Percentiles rank a stretch among this genome's conserved stretches.
phyloP scores from a whole-genome alignment of 2,113 vertebrate species.

The Carlito syrichta region DNA sequence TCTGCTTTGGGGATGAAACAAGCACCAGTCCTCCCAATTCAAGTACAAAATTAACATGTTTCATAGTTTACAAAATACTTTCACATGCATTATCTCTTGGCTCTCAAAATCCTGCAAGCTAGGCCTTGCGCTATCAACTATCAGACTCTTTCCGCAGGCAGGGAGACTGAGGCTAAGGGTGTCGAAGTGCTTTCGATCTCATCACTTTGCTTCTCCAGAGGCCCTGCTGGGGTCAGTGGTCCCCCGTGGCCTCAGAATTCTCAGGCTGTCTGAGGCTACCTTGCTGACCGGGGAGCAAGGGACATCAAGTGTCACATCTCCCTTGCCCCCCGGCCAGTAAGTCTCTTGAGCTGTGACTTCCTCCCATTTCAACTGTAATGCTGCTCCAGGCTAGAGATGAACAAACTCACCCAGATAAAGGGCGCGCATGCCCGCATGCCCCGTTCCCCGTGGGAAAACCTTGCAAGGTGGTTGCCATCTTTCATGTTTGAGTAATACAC shows the following conservation, averaged over 20 bases:
- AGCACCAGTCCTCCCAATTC: background rate
- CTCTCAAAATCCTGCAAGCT: background rate
- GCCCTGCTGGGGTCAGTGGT: background rate
- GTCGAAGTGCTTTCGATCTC: background rate
- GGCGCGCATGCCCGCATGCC: no score
- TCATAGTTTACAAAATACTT: slow-evolving; percentile 45
- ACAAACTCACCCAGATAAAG: no score
- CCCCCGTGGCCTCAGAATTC: background rate
- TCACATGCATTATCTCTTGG: background rate
- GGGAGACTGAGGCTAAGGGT: background rate
- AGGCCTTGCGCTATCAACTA: background rate
- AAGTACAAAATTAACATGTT: slow-evolving; percentile 21
- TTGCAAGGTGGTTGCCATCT: background rate
- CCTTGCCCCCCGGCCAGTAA: background rate
- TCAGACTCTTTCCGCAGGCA: background rate
- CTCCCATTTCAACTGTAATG: background rate
- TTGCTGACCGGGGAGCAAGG: background rate
- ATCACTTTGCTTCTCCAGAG: background rate
- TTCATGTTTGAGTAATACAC: background rate
- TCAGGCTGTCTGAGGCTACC: no score
- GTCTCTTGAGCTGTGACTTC: background rate
- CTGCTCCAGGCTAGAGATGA: background rate
- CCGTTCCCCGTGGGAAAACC: background rate
- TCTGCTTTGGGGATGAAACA: slow-evolving; percentile 56
- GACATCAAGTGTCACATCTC: background rate